These are phyloP conservation scores for Ichneumon xanthorius DNA, from an alignment of 2,888 invertebrate species.

Conservation along the genomic window DNA sequence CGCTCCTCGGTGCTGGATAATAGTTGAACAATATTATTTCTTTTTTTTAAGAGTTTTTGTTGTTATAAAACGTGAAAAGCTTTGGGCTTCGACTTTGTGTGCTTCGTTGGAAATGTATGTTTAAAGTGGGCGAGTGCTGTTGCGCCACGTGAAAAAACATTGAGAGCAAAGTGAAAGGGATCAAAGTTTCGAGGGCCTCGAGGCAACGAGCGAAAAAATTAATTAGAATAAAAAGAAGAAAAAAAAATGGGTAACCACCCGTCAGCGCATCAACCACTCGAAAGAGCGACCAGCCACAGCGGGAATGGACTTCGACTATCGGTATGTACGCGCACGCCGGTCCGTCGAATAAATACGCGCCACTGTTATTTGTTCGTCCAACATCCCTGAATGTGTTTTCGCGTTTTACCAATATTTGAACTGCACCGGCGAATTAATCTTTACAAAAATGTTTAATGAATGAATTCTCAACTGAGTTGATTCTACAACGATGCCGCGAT, in stretches of 20 bases:
- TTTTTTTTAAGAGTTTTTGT: constrained; percentile 4
- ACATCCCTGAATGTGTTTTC: neutral
- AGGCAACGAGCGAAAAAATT: constrained; percentile 59
- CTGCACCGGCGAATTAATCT: neutral
- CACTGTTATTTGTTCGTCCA: neutral
- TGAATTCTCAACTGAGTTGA: neutral
- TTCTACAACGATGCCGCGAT: too few relatives aligned
- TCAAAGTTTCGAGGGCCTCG: neutral
- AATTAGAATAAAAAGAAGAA: constrained; percentile 31
- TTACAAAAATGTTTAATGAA: neutral
- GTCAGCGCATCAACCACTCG: constrained; percentile 93
- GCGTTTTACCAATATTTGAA: neutral
- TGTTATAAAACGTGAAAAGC: neutral
- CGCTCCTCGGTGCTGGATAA: constrained; percentile 31
- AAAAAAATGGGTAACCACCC: constrained; percentile 93
- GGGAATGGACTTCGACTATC: constrained; percentile 83
- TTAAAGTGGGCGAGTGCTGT: neutral
- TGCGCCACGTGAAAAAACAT: neutral
- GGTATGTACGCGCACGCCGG: constrained; percentile 76
- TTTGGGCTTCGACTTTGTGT: neutral
- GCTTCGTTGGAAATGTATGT: neutral
- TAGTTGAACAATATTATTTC: constrained; percentile 17
- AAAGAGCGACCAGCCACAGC: constrained; percentile 86
- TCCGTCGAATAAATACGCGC: neutral
- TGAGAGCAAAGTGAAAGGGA: neutral